Base-by-base conservation (phyloP, 1,140 invertebrate genomes). In the Rhopalosiphum padi region DNA sequence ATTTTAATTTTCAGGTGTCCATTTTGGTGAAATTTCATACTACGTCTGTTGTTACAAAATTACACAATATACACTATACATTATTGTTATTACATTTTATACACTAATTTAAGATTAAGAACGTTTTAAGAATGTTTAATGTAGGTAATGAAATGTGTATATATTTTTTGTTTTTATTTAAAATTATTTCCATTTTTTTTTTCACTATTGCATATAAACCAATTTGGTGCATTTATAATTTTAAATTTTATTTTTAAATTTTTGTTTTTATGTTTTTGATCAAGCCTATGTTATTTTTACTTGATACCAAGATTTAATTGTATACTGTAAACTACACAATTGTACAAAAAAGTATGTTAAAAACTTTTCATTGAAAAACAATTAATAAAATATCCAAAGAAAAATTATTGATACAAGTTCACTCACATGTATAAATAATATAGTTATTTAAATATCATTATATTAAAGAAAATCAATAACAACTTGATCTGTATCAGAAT, bases 1-100 rank as follows among this genome's bases (percentile, higher is more conserved):
- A n/a, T 35, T 6, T 35, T 88, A 53, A 88, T 89, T 93, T 93
- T 60, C 93, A 93, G 93, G 93, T 93, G 93, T 85, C 93, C 93
- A 9, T 93, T 93, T 77, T 93, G 93, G 93, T 93, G 21, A 93
- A 82, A 23, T 68, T 90, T 37, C 37, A 90, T 68, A 25, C 46
- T 30, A 37, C 23, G 0, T 55, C 22, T 93, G 30, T 43, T 86
- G 23, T 93, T 91, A 37, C 1, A 83, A 23, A 68, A 77, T 91
- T 11, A 23, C 77, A 37, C 21, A 43, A 41, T 88, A 51, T 51
- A 48, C 18, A 48, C 18, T 35, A 88, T 88, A 77, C 60, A 86
- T 92, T 51, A 41, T 93, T 25, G 48, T 93, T 93, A 55, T 93
- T 51, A 25, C 35, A 82, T 91, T 91, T 82, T 91, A 35, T 82